A percentile compares a stretch with the other conserved stretches of the same genome.
Conservation (phyloP, 1,140 invertebrate genomes). For the Cepaea nemoralis region DNA sequence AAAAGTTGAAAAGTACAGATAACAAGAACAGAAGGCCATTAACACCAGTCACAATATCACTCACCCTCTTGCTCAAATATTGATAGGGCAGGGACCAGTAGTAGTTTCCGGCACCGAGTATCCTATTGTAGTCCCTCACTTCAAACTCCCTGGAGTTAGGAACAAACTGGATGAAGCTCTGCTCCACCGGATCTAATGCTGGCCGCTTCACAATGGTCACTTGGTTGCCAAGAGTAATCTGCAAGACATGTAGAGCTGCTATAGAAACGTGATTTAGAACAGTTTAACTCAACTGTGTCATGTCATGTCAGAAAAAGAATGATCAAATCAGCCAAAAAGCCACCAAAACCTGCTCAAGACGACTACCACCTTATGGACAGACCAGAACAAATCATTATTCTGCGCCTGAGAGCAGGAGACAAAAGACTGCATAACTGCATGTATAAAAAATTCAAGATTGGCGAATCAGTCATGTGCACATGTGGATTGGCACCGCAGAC, state of each 20-base stretch:
- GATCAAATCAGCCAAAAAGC: too few species aligned
- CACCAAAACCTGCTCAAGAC: too few species aligned
- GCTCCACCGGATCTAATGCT: slow-evolving; percentile 49
- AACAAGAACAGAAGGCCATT: background rate
- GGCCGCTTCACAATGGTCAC: slow-evolving; percentile 47
- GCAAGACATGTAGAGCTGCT: slow-evolving; percentile 28
- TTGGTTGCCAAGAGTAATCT: slow-evolving; percentile 57
- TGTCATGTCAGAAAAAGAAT: too few species aligned
- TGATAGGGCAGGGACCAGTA: slow-evolving; percentile 85
- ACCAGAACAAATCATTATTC: too few species aligned
- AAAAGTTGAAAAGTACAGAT: too few species aligned
- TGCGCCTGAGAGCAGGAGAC: too few species aligned
- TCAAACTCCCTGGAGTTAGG: slow-evolving; percentile 56
- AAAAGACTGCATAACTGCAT: background rate
- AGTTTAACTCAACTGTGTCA: too few species aligned
- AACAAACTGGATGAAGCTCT: slow-evolving; percentile 53
- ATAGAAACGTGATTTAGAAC: too few species aligned
- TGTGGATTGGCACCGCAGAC: too few species aligned
- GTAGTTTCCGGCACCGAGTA: slow-evolving; percentile 73
- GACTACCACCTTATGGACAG: too few species aligned
- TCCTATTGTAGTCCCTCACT: slow-evolving; percentile 56
- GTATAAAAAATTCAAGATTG: too few species aligned
- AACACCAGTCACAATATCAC: background rate
- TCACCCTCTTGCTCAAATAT: slow-evolving; percentile 90
- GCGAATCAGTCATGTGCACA: too few species aligned